A percentile compares a stretch with the other conserved stretches of the same genome.
These are phyloP conservation scores for Zeuzera pyrina DNA, from an alignment of 2,888 invertebrate genomes.

Conservation along the genomic window DNA sequence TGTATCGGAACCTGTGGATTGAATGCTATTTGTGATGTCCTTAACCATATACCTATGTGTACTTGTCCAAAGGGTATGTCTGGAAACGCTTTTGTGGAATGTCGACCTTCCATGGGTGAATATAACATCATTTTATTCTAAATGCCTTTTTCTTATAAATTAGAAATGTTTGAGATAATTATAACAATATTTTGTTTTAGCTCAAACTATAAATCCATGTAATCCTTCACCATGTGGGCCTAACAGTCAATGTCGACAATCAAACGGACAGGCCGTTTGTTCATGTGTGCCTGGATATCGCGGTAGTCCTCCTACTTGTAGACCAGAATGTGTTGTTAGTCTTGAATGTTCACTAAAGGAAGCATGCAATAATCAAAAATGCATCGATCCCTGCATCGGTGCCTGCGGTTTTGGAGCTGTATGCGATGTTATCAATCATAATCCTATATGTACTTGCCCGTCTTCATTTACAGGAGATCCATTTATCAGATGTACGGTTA, in stretches of 20 bases:
- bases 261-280: conserved; percentile 80
- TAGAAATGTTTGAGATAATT: not conserved
- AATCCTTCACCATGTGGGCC: conserved; percentile 85
- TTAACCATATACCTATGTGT: conserved; percentile 81
- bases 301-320: conserved; percentile 83
- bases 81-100: conserved; percentile 79
- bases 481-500: conserved; percentile 77
- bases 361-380: conserved; percentile 83
- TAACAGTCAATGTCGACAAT: conserved; percentile 81
- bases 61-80: conserved; percentile 77
- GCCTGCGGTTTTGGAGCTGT: conserved; percentile 83
- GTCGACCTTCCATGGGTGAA: conserved; percentile 67
- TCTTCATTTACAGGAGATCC: conserved; percentile 85
- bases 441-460: conserved; percentile 83
- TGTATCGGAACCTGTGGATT: conserved; percentile 81
- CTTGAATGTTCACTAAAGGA: conserved; percentile 80
- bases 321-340: conserved; percentile 84
- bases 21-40: conserved; percentile 80
- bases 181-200: conserved; percentile 28
- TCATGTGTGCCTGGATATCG: conserved; percentile 81
- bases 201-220: conserved; percentile 73
- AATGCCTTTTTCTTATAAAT: not conserved
- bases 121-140: not conserved
- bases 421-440: conserved; percentile 83
- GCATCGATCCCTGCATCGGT: conserved; percentile 83